phyloP scores from a whole-genome alignment of 1,140 invertebrate genomes.

The Eumeta japonica region DNA sequence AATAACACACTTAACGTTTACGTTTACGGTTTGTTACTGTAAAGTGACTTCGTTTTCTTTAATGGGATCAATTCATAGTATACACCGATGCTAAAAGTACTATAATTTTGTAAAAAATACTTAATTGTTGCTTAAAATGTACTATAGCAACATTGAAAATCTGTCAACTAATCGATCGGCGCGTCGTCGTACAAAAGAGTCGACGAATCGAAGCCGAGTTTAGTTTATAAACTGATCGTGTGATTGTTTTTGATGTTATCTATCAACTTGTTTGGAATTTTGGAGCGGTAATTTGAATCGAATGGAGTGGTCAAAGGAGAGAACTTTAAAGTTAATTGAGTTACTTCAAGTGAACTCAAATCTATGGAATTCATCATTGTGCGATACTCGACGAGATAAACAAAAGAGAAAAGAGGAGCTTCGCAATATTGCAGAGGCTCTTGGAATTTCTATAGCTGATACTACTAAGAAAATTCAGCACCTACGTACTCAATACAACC shows the following conservation, averaged over 20 bases:
- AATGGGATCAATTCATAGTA: too few species aligned
- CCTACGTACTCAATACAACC: conserved; percentile 46
- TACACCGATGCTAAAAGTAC: too few species aligned
- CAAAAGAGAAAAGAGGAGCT: conserved; percentile 47
- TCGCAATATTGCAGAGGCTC: conserved; percentile 31
- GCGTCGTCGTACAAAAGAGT: conserved; percentile 5
- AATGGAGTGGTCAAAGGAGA: conserved; percentile 51
- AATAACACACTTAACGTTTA: too few species aligned
- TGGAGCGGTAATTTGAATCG: too few species aligned
- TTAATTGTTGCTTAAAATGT: too few species aligned
- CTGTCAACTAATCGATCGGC: conserved; percentile 9
- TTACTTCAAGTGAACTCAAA: conserved; percentile 41
- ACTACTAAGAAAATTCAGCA: conserved; percentile 50
- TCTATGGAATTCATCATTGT: conserved; percentile 42
- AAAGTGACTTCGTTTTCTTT: too few species aligned
- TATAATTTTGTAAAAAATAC: too few species aligned
- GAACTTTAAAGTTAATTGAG: conserved; percentile 44
- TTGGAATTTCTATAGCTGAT: conserved; percentile 38
- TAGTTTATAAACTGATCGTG: conserved; percentile 17
- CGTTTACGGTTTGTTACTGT: too few species aligned
- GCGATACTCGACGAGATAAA: conserved; percentile 42
- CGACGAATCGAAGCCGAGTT: conserved; percentile 8
- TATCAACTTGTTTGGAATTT: conserved; percentile 8
- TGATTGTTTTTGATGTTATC: conserved; percentile 23
- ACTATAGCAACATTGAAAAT: too few species aligned